Conservation (phyloP, 2,797 vertebrate genomes). For the Etheostoma perlongum region DNA sequence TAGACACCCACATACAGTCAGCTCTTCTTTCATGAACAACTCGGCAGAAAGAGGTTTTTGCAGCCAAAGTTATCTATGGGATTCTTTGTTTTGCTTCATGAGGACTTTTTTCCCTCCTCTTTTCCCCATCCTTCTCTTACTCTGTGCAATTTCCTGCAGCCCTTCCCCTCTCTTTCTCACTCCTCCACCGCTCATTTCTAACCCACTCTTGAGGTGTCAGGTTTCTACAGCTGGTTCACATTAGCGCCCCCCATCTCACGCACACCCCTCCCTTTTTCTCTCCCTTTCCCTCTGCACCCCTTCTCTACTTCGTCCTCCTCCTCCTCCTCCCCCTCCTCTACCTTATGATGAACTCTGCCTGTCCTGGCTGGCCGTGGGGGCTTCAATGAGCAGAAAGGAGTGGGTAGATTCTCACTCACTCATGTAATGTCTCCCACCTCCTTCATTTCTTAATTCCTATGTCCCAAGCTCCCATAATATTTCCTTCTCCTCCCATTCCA, state of each 20-base stretch:
- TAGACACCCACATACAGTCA: conserved; percentile 28
- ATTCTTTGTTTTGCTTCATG: conserved; percentile 80
- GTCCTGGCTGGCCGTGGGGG: conserved; percentile 63
- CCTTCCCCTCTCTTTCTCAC: conserved; percentile 73
- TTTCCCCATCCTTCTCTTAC: conserved; percentile 64
- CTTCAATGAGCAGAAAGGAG: conserved; percentile 57
- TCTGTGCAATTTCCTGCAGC: conserved; percentile 65
- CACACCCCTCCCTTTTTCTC: conserved; percentile 36
- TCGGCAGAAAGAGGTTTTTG: conserved; percentile 42
- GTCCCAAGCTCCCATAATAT: conserved; percentile 21
- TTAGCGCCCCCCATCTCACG: conserved; percentile 79
- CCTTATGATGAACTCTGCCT: conserved; percentile 79
- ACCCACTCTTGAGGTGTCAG: conserved; percentile 82
- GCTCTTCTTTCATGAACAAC: conserved; percentile 58
- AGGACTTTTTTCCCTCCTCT: conserved; percentile 56
- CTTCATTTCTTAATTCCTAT: conserved; percentile 42
- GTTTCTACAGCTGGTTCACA: conserved; percentile 90
- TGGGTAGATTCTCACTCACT: conserved; percentile 60
- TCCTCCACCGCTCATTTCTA: conserved; percentile 75
- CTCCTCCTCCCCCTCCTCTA: conserved; percentile 59
- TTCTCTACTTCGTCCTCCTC: conserved; percentile 37
- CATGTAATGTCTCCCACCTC: conserved; percentile 55
- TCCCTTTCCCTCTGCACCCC: conserved; percentile 44
- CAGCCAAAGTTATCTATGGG: conserved; percentile 77
- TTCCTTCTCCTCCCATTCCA: conserved; percentile 18